Evolutionary conservation across 2,113 vertebrate genomes (phyloP), one percentile per base, ranked within the genome.

Genomic region (Lasiurus cinereus): DNA sequence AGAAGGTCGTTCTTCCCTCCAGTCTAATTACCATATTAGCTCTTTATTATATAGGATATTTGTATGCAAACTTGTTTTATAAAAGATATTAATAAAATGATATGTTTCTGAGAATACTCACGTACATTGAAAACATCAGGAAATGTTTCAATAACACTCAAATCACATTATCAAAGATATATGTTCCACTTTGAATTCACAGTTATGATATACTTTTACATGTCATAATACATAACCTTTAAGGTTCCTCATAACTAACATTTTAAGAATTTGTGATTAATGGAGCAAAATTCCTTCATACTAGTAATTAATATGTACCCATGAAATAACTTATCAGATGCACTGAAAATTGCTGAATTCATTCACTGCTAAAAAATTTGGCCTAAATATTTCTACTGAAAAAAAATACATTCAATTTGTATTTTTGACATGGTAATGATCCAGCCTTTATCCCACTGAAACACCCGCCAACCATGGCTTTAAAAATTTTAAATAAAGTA

Each of bases 221-320:
- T 21, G 9, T n/a, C 22, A 69, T 36, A 83, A 74, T 19, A 77
- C 16, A 67, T 85, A 56, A 29, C 84, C 54, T 90, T 93, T 83
- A 93, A 62, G 29, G 18, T 79, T 62, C 29, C 82, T 87, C 64
- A 78, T 22, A 56, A 79, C 22, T 74, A 69, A 69, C 54, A 93
- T 54, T 90, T 91, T 91, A 93, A 72, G 83, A 96, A 39, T 70
- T 13, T 43, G 88, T 54, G 54, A 76, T 22, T 74, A 31, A 73
- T 82, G 18, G 39, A 43, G 72, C 15, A 88, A 83, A 82, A 64
- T 46, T 95, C 79, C 64, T 89, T 82, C 46, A 80, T 72, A 66
- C 5, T 83, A 8, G 31, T 93, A 62, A 91, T 21, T 93, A 83
- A 43, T 91, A 91, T 13, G 13, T 76, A 74, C 12, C 18, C 19